Percentiles rank a stretch among this genome's conserved stretches.
These are phyloP conservation scores for Metellina segmentata DNA, from an alignment of 2,888 invertebrate genomes.

Conservation along the genomic window DNA sequence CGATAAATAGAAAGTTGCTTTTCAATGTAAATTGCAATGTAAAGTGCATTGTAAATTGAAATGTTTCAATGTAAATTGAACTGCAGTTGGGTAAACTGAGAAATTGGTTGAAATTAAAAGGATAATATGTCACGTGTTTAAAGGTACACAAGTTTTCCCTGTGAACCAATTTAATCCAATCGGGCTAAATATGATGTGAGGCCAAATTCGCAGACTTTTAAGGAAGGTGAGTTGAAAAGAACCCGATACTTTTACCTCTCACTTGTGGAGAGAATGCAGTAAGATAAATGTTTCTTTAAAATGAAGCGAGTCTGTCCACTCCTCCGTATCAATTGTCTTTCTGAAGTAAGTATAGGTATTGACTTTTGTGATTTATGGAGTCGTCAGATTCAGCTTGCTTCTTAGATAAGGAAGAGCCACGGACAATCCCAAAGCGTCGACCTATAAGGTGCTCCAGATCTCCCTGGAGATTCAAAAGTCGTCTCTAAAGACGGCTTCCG, in stretches of 20 bases:
- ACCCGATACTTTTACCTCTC: neutral
- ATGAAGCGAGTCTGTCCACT: slow-evolving; percentile 39
- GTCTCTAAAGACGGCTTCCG: too few relatives aligned
- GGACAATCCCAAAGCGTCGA: slow-evolving; percentile 36
- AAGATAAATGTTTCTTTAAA: slow-evolving; percentile 61
- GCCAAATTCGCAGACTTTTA: neutral
- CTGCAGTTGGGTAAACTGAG: too few relatives aligned
- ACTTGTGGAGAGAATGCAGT: slow-evolving; percentile 7
- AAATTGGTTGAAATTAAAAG: too few relatives aligned
- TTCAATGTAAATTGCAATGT: too few relatives aligned
- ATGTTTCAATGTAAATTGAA: too few relatives aligned
- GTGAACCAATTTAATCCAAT: too few relatives aligned
- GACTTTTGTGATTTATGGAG: slow-evolving; percentile 61
- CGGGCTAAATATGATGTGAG: too few relatives aligned
- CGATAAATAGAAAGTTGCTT: too few relatives aligned
- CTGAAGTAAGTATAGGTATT: slow-evolving; percentile 53
- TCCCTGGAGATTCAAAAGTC: neutral
- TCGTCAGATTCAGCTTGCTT: slow-evolving; percentile 41
- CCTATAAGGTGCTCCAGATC: slow-evolving; percentile 18
- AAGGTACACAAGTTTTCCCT: too few relatives aligned
- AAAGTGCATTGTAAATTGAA: too few relatives aligned
- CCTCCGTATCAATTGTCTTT: slow-evolving; percentile 43
- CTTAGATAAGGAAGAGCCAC: slow-evolving; percentile 24
- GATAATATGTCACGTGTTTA: too few relatives aligned
- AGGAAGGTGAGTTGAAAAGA: slow-evolving; percentile 3